Base-by-base conservation (phyloP, 2,888 invertebrate species). In the Scrobipalpa costella region DNA sequence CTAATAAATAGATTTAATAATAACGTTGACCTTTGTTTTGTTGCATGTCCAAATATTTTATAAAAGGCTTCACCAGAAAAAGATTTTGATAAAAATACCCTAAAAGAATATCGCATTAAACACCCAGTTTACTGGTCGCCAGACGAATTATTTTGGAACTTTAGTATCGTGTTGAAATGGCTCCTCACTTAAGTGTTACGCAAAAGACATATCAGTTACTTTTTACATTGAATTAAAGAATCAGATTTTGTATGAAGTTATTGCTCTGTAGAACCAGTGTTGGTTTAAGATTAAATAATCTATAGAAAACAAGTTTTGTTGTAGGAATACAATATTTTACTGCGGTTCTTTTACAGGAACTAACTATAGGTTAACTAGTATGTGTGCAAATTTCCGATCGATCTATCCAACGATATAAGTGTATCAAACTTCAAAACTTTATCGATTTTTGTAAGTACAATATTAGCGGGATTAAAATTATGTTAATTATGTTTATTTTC, bases 111-210 rank as follows among this genome's bases (percentile, higher is more conserved):
- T 36, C 50, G 71, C 78, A 80, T 89, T 86, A 88, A 88, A 76
- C 79, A 76, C 71, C 72, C 74, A 80, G 77, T 88, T 90, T 88
- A 89, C 79, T 77, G 77, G 73, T 77, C 69, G 71, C 64, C 72
- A 63, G 69, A 73, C 77, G 79, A 76, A 86, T 89, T 82, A 86
- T 85, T 85, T 88, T 77, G 77, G 81, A 71, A 77, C 75, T 88
- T 90, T 85, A 89, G 76, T 84, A 78, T 74, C 68, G 73, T 87
- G 84, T 84, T 78, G 86, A 85, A 86, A 86, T 75, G 75, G 77
- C 77, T 77, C 75, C 72, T 73, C 72, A 62, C 64, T 64, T 64
- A 34, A 21, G 36, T 50, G 9, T 57, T 57, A 13, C 57, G 38
- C 38, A 57, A 57, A 19, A 38, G 44, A 19, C 47, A 59, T 44